phyloP scores from a whole-genome alignment of 2,113 vertebrate species.

The Bostrychus sinensis region DNA sequence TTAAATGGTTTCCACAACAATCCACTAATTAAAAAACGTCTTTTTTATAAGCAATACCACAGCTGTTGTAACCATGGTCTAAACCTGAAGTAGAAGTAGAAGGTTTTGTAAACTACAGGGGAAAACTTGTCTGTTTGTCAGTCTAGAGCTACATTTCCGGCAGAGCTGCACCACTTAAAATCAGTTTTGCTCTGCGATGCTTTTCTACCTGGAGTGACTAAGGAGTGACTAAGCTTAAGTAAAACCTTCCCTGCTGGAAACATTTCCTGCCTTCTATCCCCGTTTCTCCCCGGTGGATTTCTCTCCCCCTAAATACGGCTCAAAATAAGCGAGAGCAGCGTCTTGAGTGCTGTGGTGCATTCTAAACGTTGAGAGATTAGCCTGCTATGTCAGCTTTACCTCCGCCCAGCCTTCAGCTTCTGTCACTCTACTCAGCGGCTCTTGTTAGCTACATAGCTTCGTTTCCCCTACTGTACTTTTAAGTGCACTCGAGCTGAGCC shows the following conservation, averaged over 20 bases:
- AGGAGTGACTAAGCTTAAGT: conserved; percentile 53
- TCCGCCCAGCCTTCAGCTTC: conserved; percentile 39
- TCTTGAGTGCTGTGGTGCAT: conserved; percentile 27
- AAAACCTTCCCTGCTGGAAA: conserved; percentile 32
- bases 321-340: conserved; percentile 17
- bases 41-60: no score
- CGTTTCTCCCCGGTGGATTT: conserved; percentile 40
- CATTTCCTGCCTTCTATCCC: conserved; percentile 39
- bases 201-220: conserved; percentile 22
- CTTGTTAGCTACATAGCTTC: conserved; percentile 42
- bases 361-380: conserved; percentile 60
- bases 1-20: no score
- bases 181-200: conserved; percentile 15
- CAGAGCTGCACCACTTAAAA: neutral
- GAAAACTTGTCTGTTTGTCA: neutral
- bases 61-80: no score
- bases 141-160: neutral
- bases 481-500: conserved; percentile 53
- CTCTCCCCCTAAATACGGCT: conserved; percentile 53
- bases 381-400: conserved; percentile 63
- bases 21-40: no score
- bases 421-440: conserved; percentile 39
- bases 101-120: neutral
- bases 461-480: conserved; percentile 61
- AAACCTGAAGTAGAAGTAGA: neutral